These are phyloP conservation scores for Timema podura DNA, from an alignment of 2,888 invertebrate species.

Conservation along the genomic window DNA sequence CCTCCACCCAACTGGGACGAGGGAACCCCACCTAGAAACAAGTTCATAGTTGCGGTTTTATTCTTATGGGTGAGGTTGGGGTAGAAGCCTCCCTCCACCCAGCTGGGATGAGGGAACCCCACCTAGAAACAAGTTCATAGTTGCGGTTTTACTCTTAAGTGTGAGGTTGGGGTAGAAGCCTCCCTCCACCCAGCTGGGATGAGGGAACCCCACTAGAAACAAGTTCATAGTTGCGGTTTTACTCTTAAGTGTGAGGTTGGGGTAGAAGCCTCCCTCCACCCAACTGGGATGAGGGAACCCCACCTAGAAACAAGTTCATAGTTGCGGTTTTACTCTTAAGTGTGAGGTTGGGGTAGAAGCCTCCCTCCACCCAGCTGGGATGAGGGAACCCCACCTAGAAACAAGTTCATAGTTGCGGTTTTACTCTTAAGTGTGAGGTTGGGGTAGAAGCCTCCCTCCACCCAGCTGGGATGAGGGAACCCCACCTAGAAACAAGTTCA, in stretches of 20 bases:
- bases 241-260: constrained; percentile 41
- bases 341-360: constrained; percentile 47
- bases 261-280: constrained; percentile 51
- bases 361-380: constrained; percentile 49
- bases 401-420: no score
- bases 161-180: no score
- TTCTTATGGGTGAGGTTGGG: constrained; percentile 41
- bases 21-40: constrained; percentile 49
- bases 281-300: constrained; percentile 50
- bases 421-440: no score
- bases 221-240: no score
- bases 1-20: constrained; percentile 50
- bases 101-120: constrained; percentile 50
- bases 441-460: constrained; percentile 51
- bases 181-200: no score
- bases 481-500: constrained; percentile 43
- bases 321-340: constrained; percentile 40
- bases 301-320: no score
- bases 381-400: constrained; percentile 50
- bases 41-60: constrained; percentile 37
- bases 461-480: constrained; percentile 49
- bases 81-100: constrained; percentile 51
- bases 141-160: no score
- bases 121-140: no score
- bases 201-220: no score